Conservation (phyloP, 2,888 invertebrate species). For the Ichneumoninae sp. region DNA sequence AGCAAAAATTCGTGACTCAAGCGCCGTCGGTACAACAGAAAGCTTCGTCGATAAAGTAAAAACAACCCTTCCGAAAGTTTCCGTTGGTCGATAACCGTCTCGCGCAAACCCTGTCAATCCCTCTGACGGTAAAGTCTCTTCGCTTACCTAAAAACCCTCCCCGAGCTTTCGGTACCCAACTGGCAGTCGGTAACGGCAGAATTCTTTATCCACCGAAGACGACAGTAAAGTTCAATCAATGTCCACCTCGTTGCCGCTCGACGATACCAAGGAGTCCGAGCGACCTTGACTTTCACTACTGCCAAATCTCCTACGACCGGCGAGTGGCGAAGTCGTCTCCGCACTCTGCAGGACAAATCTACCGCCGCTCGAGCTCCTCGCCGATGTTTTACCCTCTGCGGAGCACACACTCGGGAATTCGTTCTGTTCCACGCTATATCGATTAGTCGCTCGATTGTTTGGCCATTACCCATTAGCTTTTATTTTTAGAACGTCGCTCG, state of each 20-base stretch:
- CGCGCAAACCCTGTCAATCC: not conserved
- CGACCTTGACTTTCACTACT: not conserved
- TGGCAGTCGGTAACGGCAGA: not conserved
- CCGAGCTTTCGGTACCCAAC: not conserved
- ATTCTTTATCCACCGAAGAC: not conserved
- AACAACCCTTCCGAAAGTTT: not conserved
- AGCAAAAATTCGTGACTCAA: not conserved
- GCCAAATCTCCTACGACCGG: not conserved
- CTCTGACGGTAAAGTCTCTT: not conserved
- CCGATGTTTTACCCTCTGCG: slow-evolving; percentile 22
- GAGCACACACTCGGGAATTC: slow-evolving; percentile 1
- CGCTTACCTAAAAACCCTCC: not conserved
- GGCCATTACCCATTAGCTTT: slow-evolving; percentile 72
- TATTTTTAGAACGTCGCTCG: slow-evolving; percentile 77
- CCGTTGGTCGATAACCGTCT: slow-evolving; percentile 9
- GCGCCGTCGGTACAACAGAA: not conserved
- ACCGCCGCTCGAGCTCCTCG: slow-evolving; percentile 13
- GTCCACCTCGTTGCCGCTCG: not conserved
- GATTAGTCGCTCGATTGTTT: slow-evolving; percentile 80
- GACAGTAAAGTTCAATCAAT: not conserved
- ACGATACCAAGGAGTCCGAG: not conserved
- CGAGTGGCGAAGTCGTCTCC: slow-evolving; percentile 10
- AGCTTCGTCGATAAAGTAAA: not conserved
- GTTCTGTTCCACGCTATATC: slow-evolving; percentile 72
- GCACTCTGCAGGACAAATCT: slow-evolving; percentile 2